phyloP scores from a whole-genome alignment of 2,797 vertebrate species.

The Platalea minor region DNA sequence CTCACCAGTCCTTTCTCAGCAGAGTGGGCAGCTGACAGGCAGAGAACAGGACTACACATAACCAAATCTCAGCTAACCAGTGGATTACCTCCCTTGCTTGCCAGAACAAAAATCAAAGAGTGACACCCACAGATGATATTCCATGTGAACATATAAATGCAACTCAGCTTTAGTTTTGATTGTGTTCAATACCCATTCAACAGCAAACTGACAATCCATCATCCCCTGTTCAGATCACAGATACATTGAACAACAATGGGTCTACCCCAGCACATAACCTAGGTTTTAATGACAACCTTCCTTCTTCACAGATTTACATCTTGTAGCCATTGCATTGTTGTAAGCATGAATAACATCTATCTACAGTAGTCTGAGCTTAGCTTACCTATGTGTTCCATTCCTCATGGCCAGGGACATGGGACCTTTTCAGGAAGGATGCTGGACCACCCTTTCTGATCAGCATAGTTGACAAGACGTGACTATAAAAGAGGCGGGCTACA shows the following conservation, averaged over 20 bases:
- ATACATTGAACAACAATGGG: background rate
- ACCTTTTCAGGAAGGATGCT: background rate
- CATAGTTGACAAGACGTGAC: background rate
- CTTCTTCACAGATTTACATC: background rate
- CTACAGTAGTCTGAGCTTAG: background rate
- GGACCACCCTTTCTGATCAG: background rate
- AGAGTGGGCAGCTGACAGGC: background rate
- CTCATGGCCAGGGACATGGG: background rate
- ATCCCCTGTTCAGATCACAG: background rate
- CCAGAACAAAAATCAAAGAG: background rate
- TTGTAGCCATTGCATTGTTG: background rate
- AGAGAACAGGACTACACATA: background rate
- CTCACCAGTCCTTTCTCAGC: background rate
- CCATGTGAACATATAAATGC: background rate
- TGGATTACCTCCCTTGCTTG: background rate
- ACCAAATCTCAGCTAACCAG: background rate
- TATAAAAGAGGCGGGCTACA: background rate
- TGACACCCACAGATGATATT: background rate
- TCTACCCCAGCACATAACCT: background rate
- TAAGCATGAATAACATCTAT: background rate
- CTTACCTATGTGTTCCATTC: background rate
- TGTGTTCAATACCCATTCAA: background rate
- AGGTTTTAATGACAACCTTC: background rate
- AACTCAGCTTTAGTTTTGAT: background rate
- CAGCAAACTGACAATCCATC: background rate